Base-by-base conservation (phyloP, 2,888 invertebrate genomes). In the Heliconius ismenius region DNA sequence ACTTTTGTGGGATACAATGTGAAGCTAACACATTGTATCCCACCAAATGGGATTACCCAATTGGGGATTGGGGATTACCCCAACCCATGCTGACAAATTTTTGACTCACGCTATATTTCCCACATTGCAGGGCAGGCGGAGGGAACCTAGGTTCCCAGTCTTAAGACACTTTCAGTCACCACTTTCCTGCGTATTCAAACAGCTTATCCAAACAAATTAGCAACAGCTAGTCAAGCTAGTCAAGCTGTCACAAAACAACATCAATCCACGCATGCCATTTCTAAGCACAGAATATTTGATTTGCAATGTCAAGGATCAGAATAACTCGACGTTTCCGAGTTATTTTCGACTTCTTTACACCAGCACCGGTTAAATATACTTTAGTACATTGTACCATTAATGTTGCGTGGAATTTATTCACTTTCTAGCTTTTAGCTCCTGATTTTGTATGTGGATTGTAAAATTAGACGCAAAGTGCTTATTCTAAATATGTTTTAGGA, bases 351-450 rank as follows among this genome's bases (percentile, higher is more conserved):
- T 64, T 21, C 62, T 64, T 63, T 54, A 63, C 63, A 36, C 32
- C 32, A 6, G 32, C 32, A 32, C 54, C 70, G 63, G 32, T 75
- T 75, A 75, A 70, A 70, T 75, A 62, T 70, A 70, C 70, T 62
- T 70, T 64, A 75, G 73, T 76, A 76, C 76, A 76, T 76, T 76
- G 76, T 76, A 76, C 76, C 60, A 60, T 76, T 72, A 76, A 76
- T 76, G 76, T 67, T 21, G 76, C 72, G 72, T 43, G 76, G 76
- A 73, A 76, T 76, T 65, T 76, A 43, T 60, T 58, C 70, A 58
- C 32, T 24, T 67, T n/a, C 24, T 39, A 43, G 39, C 15, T 67
- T n/a, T 65, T 21, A n/a, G 65, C 21, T 24, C 0, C 7, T 24
- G 10, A 70, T 28, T 70, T 32, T 28, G 70, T 58, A 28, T 54